Conservation (phyloP, 2,888 invertebrate species). For the Ceriagrion tenellum region DNA sequence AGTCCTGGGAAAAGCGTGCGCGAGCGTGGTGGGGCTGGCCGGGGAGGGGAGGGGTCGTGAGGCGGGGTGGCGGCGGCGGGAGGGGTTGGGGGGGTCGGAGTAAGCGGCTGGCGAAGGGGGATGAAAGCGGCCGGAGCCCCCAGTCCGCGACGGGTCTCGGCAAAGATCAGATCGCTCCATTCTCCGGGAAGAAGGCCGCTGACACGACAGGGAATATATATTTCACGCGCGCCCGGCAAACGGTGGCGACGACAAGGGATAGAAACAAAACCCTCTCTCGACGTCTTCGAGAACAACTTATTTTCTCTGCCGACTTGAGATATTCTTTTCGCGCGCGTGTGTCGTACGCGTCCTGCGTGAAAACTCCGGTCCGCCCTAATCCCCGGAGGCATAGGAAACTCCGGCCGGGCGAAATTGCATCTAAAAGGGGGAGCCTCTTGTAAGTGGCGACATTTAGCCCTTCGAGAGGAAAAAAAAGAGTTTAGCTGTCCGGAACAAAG, state of each 20-base stretch:
- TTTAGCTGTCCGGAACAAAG: neutral
- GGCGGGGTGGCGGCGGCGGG: neutral
- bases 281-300: no score
- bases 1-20: neutral
- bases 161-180: neutral
- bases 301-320: no score
- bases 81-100: neutral
- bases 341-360: no score
- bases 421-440: neutral
- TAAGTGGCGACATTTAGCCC: neutral
- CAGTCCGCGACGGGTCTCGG: conserved; percentile 19
- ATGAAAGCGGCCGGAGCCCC: neutral
- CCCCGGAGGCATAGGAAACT: neutral
- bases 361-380: no score
- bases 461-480: neutral
- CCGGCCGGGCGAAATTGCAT: neutral
- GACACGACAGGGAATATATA: no score
- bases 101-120: neutral
- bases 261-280: no score
- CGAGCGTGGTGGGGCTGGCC: neutral
- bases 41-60: neutral
- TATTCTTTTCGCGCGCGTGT: no score
- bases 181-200: no score
- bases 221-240: no score
- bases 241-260: no score